Evolutionary conservation across 2,113 vertebrate genomes (phyloP), one percentile per base, ranked within the genome.

Genomic region (Seriola dumerili): DNA sequence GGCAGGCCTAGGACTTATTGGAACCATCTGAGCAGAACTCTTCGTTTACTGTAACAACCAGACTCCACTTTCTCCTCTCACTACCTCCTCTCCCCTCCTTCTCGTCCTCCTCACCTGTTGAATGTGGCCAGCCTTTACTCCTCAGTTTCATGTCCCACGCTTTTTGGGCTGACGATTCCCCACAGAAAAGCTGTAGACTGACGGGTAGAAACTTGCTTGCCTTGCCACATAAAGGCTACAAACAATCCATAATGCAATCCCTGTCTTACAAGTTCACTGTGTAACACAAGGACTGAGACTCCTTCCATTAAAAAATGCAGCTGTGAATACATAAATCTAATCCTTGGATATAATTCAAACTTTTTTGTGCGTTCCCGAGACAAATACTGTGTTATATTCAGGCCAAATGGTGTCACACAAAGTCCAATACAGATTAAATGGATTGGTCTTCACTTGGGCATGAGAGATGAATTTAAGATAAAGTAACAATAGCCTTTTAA

Each of bases 11-110:
- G 23, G 72, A 66, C 80, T 87, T 88, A 87, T 90, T 92, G 78
- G 81, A 88, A 91, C 78, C 89, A 92, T 88, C 48, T 91, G 90
- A 90, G 68, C 74, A 48, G 64, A 92, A 62, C 50, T 73, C 76
- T 87, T 70, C 13, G 21, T 85, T 85, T 72, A 73, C 81, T 83
- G 69, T 72, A 87, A 90, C 66, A 80, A 80, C 71, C 80, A 77
- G 67, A 81, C 62, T 86, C 59, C 63, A 73, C 75, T 76, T 73
- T 73, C 44, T 76, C 57, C 63, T 87, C 73, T 73, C 65, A 64
- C 57, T 48, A 66, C 67, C 85, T 66, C 32, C 34, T 25, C 52
- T 34, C 25, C 2, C 21, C 21, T 44, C 25, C 13, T 52, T 44
- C 42, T 63, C 42, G 61, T 80, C 81, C 42, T 63, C 48, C 65